These are phyloP conservation scores for Rhinopomastus cyanomelas DNA, from an alignment of 2,113 vertebrate genomes.

Conservation along the genomic window DNA sequence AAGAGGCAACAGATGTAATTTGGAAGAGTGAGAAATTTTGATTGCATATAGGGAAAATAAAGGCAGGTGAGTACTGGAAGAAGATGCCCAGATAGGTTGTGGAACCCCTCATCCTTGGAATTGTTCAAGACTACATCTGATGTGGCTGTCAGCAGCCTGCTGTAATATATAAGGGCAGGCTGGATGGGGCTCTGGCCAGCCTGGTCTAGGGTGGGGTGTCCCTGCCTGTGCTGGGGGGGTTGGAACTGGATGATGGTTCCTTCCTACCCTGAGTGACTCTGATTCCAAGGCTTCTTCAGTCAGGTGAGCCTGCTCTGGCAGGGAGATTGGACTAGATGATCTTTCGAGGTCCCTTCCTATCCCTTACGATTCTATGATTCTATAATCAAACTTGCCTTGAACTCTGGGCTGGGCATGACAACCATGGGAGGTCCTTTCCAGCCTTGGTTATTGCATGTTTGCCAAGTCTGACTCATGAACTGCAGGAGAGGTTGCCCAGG, in stretches of 20 bases:
- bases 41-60: neutral
- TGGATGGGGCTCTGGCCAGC: too few species aligned
- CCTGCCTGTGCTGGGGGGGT: too few species aligned
- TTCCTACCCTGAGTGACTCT: too few species aligned
- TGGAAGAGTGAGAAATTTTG: neutral
- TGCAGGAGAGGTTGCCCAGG: neutral
- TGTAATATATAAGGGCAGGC: too few species aligned
- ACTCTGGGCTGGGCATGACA: fast-evolving
- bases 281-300: too few species aligned
- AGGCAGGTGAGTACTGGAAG: neutral
- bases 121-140: neutral
- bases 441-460: neutral
- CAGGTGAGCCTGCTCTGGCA: too few species aligned
- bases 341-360: too few species aligned
- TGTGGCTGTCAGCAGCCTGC: fast-evolving
- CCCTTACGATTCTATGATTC: too few species aligned
- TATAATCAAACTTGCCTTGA: neutral
- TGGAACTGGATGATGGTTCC: too few species aligned
- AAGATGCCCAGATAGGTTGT: neutral
- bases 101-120: neutral
- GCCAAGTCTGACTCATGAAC: neutral
- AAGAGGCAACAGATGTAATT: neutral
- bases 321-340: too few species aligned
- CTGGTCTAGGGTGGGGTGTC: too few species aligned
- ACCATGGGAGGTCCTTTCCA: neutral